A percentile compares a stretch with the other conserved stretches of the same genome.
Conservation (phyloP, 2,113 vertebrate genomes). For the Colossoma macropomum region DNA sequence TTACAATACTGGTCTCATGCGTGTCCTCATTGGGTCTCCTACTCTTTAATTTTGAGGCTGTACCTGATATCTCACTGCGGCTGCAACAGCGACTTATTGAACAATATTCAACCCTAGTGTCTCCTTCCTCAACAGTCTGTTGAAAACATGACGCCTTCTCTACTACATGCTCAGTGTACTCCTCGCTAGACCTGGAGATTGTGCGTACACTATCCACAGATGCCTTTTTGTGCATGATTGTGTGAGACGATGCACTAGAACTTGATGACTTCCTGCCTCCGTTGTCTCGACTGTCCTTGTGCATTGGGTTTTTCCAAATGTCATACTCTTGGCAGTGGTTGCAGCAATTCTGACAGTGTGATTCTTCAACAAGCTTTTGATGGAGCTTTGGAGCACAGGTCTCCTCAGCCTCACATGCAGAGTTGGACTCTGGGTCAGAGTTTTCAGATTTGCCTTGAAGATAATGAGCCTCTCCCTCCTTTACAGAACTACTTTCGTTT, state of each 20-base stretch:
- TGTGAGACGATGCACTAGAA: slow-evolving; percentile 79
- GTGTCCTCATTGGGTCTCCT: slow-evolving; percentile 52
- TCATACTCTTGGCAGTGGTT: slow-evolving; percentile 77
- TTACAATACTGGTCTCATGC: slow-evolving; percentile 60
- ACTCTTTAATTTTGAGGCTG: slow-evolving; percentile 43
- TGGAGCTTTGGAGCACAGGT: slow-evolving; percentile 70
- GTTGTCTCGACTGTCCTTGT: slow-evolving; percentile 58
- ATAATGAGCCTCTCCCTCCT: slow-evolving; percentile 54
- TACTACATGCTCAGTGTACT: slow-evolving; percentile 75
- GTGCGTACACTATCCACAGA: slow-evolving; percentile 73
- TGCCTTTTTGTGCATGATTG: slow-evolving; percentile 69
- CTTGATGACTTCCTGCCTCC: slow-evolving; percentile 67
- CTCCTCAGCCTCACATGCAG: slow-evolving; percentile 75
- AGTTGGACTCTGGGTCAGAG: slow-evolving; percentile 77
- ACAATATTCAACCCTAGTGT: slow-evolving; percentile 58
- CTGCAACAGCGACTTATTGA: slow-evolving; percentile 61
- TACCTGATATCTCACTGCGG: slow-evolving; percentile 61
- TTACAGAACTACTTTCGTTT: slow-evolving; percentile 61
- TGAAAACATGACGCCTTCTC: slow-evolving; percentile 74
- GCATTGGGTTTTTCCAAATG: slow-evolving; percentile 86
- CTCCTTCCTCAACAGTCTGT: slow-evolving; percentile 73
- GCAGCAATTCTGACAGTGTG: slow-evolving; percentile 73
- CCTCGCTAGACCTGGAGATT: slow-evolving; percentile 75
- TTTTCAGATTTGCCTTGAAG: slow-evolving; percentile 65
- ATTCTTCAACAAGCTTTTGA: slow-evolving; percentile 69